Conservation (phyloP, 1,140 invertebrate species). For the Nymphalis io region DNA sequence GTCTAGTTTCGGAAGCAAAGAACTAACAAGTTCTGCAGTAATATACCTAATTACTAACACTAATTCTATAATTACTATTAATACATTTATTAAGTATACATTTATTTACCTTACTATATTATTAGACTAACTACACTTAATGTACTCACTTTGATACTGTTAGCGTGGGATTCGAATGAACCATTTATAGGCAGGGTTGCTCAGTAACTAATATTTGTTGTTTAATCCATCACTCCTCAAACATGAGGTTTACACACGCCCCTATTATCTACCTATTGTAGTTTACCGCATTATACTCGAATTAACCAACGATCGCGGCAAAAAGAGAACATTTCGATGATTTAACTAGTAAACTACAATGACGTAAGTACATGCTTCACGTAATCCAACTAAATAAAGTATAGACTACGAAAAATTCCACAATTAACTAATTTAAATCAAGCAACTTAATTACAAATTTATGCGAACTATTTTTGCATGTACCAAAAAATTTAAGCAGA, state of each 20-base stretch:
- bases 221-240: slow-evolving; percentile 57
- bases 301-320: slow-evolving; percentile 47
- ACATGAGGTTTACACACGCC: slow-evolving; percentile 61
- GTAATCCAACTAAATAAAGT: slow-evolving; percentile 13
- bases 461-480: neutral
- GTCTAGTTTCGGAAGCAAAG: no score
- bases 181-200: slow-evolving; percentile 69
- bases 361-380: no score
- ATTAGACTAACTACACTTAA: slow-evolving; percentile 53
- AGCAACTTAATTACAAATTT: neutral
- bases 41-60: neutral
- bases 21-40: no score
- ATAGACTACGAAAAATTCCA: neutral
- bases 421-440: neutral
- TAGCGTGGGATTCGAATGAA: slow-evolving; percentile 60
- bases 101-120: slow-evolving; percentile 20
- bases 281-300: slow-evolving; percentile 52
- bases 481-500: neutral
- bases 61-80: neutral
- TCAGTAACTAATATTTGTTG: slow-evolving; percentile 65
- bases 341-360: slow-evolving; percentile 48
- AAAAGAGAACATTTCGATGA: slow-evolving; percentile 55
- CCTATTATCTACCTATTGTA: slow-evolving; percentile 49
- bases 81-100: neutral
- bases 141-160: slow-evolving; percentile 63